These are phyloP conservation scores for Epinephelus coioides DNA, from an alignment of 2,797 vertebrate species.

Conservation along the genomic window DNA sequence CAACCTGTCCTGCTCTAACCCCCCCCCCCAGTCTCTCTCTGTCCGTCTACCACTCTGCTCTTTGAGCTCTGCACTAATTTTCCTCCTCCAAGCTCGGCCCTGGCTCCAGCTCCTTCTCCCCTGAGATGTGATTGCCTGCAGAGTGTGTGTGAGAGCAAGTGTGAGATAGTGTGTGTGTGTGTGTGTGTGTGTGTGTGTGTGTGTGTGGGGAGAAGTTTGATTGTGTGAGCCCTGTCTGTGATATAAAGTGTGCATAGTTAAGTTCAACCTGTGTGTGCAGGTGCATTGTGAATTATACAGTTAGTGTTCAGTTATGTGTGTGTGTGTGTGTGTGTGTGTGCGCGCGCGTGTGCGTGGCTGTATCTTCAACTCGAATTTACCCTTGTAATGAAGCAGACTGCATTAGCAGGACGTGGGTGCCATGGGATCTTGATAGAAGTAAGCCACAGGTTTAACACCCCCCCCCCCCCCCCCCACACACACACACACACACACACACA, in stretches of 20 bases:
- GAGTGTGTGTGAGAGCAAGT: conserved; percentile 37
- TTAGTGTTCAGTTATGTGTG: conserved; percentile 11
- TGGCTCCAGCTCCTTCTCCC: conserved; percentile 62
- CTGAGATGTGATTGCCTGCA: conserved; percentile 72
- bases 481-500: conserved; percentile 13
- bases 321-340: neutral
- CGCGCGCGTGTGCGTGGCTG: conserved; percentile 10
- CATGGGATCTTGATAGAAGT: conserved; percentile 68
- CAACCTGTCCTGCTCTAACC: neutral
- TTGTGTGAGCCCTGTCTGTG: conserved; percentile 41
- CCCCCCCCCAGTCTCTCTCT: conserved; percentile 24
- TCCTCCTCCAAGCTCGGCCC: conserved; percentile 61
- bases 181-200: conserved; percentile 11
- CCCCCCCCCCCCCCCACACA: conserved; percentile 4
- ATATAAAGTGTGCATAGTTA: conserved; percentile 39
- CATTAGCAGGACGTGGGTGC: conserved; percentile 62
- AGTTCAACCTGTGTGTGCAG: conserved; percentile 29
- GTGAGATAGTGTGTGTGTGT: conserved; percentile 23
- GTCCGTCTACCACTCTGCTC: conserved; percentile 63
- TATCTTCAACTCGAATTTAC: conserved; percentile 15
- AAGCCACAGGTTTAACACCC: conserved; percentile 64
- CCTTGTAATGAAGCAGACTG: conserved; percentile 68
- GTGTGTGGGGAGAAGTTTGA: conserved; percentile 35
- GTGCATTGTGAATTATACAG: conserved; percentile 36
- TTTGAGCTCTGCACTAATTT: conserved; percentile 78